Evolutionary conservation across 2,113 vertebrate genomes (phyloP).

Genomic region (Anser cygnoides): DNA sequence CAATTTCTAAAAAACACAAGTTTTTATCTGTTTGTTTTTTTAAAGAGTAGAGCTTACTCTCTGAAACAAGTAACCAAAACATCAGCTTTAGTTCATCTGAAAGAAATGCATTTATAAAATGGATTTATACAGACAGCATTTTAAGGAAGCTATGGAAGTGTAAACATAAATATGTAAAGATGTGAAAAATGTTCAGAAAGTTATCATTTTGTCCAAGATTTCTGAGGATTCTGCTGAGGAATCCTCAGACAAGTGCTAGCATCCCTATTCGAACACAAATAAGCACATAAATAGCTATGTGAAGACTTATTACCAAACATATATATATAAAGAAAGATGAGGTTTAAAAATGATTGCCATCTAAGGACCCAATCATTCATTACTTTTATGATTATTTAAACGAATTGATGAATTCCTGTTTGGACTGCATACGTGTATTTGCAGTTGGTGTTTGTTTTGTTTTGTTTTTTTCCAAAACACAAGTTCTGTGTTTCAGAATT

Average conservation of each 20-base stretch:
- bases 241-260: background rate
- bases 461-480: background rate
- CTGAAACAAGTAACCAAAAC: background rate
- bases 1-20: background rate
- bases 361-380: background rate
- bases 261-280: background rate
- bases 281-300: background rate
- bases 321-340: background rate
- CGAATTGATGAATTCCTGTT: background rate
- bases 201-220: background rate
- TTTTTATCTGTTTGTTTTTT: background rate
- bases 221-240: background rate
- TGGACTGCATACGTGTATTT: background rate
- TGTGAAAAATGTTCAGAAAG: background rate
- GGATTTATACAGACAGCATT: background rate
- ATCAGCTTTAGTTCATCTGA: background rate
- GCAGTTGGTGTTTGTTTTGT: background rate
- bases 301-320: background rate
- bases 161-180: background rate
- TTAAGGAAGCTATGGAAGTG: background rate
- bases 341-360: background rate
- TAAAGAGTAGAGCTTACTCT: background rate
- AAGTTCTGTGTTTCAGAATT: background rate
- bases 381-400: background rate
- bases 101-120: background rate